Percentiles rank a stretch among this genome's conserved stretches.
phyloP scores from a whole-genome alignment of 1,140 invertebrate species.

The Diabrotica virgifera region DNA sequence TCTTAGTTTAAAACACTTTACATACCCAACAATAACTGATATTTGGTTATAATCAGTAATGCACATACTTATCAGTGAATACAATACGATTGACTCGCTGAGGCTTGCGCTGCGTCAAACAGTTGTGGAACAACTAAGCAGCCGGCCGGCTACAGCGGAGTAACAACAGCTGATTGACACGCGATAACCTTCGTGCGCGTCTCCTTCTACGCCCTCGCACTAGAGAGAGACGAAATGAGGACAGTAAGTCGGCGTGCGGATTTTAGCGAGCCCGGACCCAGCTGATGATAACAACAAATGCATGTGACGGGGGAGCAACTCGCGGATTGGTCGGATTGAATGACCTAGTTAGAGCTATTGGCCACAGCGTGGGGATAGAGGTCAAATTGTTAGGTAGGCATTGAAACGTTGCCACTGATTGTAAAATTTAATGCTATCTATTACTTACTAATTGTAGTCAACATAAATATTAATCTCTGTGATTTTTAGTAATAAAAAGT shows the following conservation, averaged over 20 bases:
- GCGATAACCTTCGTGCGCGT: constrained; percentile 22
- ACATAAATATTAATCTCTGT: too few species aligned
- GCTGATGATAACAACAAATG: constrained; percentile 52
- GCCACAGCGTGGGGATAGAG: constrained; percentile 40
- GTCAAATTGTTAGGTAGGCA: constrained; percentile 33
- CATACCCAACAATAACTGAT: constrained; percentile 31
- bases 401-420: neutral
- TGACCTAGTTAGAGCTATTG: constrained; percentile 47
- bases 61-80: constrained; percentile 41
- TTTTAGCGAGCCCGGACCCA: constrained; percentile 41
- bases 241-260: constrained; percentile 11
- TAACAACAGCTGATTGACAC: constrained; percentile 45
- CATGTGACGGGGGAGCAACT: constrained; percentile 40
- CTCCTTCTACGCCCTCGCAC: constrained; percentile 18
- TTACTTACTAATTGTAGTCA: too few species aligned
- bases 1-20: constrained; percentile 35
- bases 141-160: constrained; percentile 41
- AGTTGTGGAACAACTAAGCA: constrained; percentile 40
- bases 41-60: constrained; percentile 39
- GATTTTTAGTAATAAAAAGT: too few species aligned
- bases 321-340: constrained; percentile 31
- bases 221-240: constrained; percentile 6
- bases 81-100: constrained; percentile 19
- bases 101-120: constrained; percentile 30
- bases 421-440: neutral